Conservation (phyloP, 2,888 invertebrate species). For the Erebia palarica region DNA sequence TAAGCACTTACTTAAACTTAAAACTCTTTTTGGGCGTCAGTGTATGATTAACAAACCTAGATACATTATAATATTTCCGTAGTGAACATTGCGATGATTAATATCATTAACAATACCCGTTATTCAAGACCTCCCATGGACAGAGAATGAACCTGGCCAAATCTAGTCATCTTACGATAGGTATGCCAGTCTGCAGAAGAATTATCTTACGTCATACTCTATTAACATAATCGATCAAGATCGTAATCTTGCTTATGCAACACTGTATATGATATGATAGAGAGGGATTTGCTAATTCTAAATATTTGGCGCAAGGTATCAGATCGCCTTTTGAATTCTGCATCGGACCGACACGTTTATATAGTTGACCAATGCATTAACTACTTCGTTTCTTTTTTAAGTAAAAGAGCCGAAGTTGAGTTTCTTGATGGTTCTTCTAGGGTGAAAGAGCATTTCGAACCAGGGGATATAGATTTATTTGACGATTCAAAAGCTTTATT, state of each 20-base stretch:
- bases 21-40: no score
- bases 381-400: background rate
- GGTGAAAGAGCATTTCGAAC: no score
- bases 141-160: slow-evolving; percentile 53
- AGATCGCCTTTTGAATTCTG: slow-evolving; percentile 18
- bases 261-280: slow-evolving; percentile 57
- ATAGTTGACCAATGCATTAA: background rate
- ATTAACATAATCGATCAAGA: slow-evolving; percentile 78
- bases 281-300: slow-evolving; percentile 55
- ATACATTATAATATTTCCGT: slow-evolving; percentile 40
- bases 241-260: slow-evolving; percentile 68
- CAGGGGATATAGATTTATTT: no score
- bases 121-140: slow-evolving; percentile 56
- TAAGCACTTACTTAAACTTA: no score
- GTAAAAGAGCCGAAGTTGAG: no score
- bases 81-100: slow-evolving; percentile 56
- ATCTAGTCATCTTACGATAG: slow-evolving; percentile 61
- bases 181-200: slow-evolving; percentile 50
- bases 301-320: slow-evolving; percentile 49
- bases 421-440: no score
- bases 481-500: no score
- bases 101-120: slow-evolving; percentile 47
- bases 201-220: slow-evolving; percentile 65
- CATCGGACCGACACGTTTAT: slow-evolving; percentile 9
- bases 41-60: no score